A percentile compares a stretch with the other conserved stretches of the same genome.
Conservation (phyloP, 2,113 vertebrate species). For the Hyaena hyaena region DNA sequence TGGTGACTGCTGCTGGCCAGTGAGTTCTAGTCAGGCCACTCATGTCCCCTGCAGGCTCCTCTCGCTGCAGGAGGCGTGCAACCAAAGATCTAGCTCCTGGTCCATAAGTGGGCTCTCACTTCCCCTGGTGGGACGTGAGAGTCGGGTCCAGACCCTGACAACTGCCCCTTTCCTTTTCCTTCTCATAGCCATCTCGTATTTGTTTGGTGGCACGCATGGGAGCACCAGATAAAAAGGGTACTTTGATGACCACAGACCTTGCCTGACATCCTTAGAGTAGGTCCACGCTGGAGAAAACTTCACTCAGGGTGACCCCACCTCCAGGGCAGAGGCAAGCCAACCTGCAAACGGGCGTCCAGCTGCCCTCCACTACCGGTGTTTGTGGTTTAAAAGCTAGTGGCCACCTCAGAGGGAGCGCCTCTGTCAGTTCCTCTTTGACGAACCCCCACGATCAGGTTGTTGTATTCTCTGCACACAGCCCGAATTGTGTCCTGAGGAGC, state of each 20-base stretch:
- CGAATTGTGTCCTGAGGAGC: fast-evolving
- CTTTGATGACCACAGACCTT: neutral
- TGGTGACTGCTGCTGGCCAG: neutral
- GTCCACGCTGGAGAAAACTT: neutral
- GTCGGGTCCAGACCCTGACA: too few species aligned
- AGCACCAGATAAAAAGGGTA: neutral
- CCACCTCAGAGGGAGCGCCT: neutral
- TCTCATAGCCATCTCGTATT: neutral
- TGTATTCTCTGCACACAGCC: too few species aligned
- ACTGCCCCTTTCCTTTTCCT: too few species aligned
- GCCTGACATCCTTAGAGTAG: neutral
- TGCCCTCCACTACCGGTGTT: fast-evolving
- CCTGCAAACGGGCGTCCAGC: neutral
- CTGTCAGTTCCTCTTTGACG: neutral
- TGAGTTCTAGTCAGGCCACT: neutral
- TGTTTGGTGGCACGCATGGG: fast-evolving
- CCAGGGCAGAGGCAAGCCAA: neutral
- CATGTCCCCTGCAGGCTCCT: neutral
- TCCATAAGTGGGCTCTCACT: neutral
- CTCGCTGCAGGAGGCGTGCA: too few species aligned
- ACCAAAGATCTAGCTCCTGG: neutral
- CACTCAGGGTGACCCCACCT: neutral
- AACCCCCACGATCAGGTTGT: neutral
- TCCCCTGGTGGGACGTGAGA: neutral
- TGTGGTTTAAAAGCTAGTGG: neutral